phyloP scores from a whole-genome alignment of 2,797 vertebrate species.

The Cossypha dichroa region DNA sequence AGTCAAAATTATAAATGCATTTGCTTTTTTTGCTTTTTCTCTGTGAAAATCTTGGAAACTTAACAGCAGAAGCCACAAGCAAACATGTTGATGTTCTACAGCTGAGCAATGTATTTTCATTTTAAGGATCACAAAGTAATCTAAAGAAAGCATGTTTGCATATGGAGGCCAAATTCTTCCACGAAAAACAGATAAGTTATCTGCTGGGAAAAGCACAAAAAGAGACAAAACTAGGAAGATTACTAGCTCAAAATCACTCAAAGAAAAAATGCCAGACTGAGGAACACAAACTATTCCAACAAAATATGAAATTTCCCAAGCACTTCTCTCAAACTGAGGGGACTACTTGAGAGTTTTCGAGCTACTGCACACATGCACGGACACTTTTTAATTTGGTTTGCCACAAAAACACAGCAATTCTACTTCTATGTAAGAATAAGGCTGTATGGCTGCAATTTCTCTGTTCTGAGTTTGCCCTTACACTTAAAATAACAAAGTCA shows the following conservation, averaged over 20 bases:
- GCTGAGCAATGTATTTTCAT: background rate
- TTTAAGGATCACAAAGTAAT: background rate
- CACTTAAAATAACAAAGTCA: background rate
- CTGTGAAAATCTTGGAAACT: background rate
- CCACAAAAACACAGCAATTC: background rate
- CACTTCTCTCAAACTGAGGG: background rate
- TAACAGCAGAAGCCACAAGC: background rate
- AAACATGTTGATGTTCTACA: background rate
- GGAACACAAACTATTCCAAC: background rate
- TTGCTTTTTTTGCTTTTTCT: background rate
- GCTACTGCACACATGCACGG: background rate
- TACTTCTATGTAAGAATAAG: background rate
- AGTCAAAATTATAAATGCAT: background rate
- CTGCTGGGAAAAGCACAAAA: background rate
- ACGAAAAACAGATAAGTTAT: background rate
- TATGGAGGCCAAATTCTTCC: background rate
- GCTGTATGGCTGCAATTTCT: fast-evolving
- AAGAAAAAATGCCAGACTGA: background rate
- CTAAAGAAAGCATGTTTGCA: background rate
- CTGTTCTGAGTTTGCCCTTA: background rate
- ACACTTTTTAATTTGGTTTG: background rate
- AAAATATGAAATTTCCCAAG: background rate
- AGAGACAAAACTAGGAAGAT: background rate
- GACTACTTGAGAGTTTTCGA: background rate
- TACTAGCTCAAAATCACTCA: background rate